These are phyloP conservation scores for Fulica atra DNA, from an alignment of 2,113 vertebrate species.

Conservation along the genomic window DNA sequence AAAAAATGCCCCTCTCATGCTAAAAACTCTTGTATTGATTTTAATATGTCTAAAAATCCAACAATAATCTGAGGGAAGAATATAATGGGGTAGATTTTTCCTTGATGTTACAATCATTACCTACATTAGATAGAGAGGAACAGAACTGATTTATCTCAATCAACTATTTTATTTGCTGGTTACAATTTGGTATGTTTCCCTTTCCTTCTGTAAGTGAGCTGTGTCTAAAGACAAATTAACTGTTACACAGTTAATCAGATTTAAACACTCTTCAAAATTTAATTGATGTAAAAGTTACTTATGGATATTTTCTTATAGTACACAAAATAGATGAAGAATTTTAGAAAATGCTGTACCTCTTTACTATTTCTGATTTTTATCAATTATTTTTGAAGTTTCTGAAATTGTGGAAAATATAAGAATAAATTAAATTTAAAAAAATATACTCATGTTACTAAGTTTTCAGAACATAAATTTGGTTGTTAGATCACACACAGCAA, in stretches of 20 bases:
- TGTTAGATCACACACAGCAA: not conserved
- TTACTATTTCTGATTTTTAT: not conserved
- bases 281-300: not conserved
- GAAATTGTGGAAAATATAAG: not conserved
- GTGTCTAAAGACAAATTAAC: not conserved
- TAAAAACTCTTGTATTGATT: not conserved
- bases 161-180: not conserved
- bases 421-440: not conserved
- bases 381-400: not conserved
- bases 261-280: not conserved
- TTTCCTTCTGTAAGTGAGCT: not conserved
- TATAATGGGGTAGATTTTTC: not conserved
- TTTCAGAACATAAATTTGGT: not conserved
- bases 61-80: not conserved
- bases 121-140: not conserved
- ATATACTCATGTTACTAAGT: not conserved
- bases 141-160: not conserved
- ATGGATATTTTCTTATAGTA: not conserved
- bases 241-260: not conserved
- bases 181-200: not conserved
- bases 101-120: not conserved
- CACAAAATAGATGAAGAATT: not conserved
- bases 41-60: not conserved
- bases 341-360: not conserved
- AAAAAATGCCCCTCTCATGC: not conserved